phyloP scores from a whole-genome alignment of 2,113 vertebrate genomes.

The Pampusana beccarii region DNA sequence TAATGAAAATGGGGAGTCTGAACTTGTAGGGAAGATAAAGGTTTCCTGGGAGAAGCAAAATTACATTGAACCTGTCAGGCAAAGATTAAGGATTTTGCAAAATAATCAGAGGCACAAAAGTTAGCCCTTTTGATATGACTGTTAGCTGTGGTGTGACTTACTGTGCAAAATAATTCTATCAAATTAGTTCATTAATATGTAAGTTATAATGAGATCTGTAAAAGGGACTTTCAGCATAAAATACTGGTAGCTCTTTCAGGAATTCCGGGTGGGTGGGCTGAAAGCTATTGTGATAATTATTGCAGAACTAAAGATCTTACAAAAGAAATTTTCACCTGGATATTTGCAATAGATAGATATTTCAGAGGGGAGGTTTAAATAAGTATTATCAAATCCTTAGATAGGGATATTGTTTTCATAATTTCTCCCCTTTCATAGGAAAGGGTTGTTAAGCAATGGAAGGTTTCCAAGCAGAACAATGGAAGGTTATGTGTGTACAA shows the following conservation, averaged over 20 bases:
- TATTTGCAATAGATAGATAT: neutral
- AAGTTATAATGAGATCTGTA: slow-evolving; percentile 5
- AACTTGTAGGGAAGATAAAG: neutral
- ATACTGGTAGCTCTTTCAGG: slow-evolving; percentile 15
- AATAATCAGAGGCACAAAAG: slow-evolving; percentile 26
- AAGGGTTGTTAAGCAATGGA: slow-evolving; percentile 19
- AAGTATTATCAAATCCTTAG: neutral
- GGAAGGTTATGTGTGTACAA: neutral
- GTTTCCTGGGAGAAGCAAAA: slow-evolving; percentile 33
- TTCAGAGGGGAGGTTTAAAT: neutral
- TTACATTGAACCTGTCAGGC: slow-evolving; percentile 41
- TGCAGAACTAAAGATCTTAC: slow-evolving; percentile 1
- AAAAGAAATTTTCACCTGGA: slow-evolving; percentile 11
- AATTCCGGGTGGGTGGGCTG: neutral
- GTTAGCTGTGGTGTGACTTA: neutral
- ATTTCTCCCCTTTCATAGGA: slow-evolving; percentile 15
- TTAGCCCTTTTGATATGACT: slow-evolving; percentile 20
- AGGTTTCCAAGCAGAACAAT: slow-evolving; percentile 62
- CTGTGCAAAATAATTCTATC: slow-evolving; percentile 28
- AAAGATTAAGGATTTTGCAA: slow-evolving; percentile 58
- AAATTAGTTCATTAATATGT: slow-evolving; percentile 48
- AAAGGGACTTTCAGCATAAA: neutral
- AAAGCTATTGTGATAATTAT: slow-evolving; percentile 25
- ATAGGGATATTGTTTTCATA: slow-evolving; percentile 25
- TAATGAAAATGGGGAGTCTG: slow-evolving; percentile 49